Conservation (phyloP, 2,797 vertebrate species). For the Orestias chungarensis region DNA sequence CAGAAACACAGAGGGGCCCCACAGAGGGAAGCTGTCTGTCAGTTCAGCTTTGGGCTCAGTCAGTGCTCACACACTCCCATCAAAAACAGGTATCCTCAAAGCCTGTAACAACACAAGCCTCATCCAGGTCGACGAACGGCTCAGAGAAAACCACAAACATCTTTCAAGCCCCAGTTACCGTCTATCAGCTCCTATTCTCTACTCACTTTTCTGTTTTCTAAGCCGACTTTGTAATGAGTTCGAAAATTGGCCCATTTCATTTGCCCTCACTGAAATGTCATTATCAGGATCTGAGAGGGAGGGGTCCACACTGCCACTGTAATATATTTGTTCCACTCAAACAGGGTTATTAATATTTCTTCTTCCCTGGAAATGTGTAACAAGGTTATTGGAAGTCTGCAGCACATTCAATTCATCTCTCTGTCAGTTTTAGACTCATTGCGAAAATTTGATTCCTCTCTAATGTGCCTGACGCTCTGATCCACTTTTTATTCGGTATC, state of each 20-base stretch:
- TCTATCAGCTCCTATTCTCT: slow-evolving; percentile 17
- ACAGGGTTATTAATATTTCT: slow-evolving; percentile 57
- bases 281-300: slow-evolving; percentile 34
- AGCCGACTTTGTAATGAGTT: slow-evolving; percentile 62
- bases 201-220: slow-evolving; percentile 23
- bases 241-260: slow-evolving; percentile 69
- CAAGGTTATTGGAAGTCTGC: slow-evolving; percentile 46
- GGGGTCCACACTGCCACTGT: slow-evolving; percentile 6
- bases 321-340: slow-evolving; percentile 50
- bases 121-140: background rate
- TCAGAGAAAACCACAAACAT: slow-evolving; percentile 1
- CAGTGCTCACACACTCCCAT: slow-evolving; percentile 36
- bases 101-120: slow-evolving; percentile 39
- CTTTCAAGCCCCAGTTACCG: slow-evolving; percentile 8
- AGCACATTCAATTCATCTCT: slow-evolving; percentile 27
- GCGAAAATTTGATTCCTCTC: slow-evolving; percentile 8
- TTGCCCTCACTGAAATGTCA: slow-evolving; percentile 64
- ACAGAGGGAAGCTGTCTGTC: slow-evolving; percentile 72
- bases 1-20: slow-evolving; percentile 68
- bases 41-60: slow-evolving; percentile 61
- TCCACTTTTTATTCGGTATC: slow-evolving; percentile 1
- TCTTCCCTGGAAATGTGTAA: slow-evolving; percentile 45
- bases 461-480: background rate
- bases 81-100: slow-evolving; percentile 44
- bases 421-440: slow-evolving; percentile 12